A percentile compares a stretch with the other conserved stretches of the same genome.
These are phyloP conservation scores for Aleiodes alternator DNA, from an alignment of 2,888 invertebrate species.

Conservation along the genomic window DNA sequence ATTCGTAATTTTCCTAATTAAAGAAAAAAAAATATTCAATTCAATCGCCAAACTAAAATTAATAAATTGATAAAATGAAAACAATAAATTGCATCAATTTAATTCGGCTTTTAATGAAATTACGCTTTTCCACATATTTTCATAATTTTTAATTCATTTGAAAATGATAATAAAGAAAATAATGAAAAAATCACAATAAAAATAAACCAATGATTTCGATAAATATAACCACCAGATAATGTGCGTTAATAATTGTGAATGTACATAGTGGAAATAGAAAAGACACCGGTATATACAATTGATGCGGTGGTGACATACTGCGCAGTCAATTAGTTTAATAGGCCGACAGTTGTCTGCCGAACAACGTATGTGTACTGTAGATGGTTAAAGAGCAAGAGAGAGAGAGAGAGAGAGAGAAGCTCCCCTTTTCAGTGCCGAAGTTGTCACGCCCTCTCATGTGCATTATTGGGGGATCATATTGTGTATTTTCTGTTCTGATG, in stretches of 20 bases:
- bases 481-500: not conserved
- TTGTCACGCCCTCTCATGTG: slow-evolving; percentile 29
- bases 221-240: slow-evolving; percentile 32
- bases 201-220: not conserved
- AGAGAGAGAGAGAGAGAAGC: slow-evolving; percentile 22
- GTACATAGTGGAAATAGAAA: slow-evolving; percentile 9
- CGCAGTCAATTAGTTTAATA: slow-evolving; percentile 75
- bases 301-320: slow-evolving; percentile 68
- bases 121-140: too few species aligned
- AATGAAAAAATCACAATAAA: slow-evolving; percentile 1
- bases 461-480: slow-evolving; percentile 25
- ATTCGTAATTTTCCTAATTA: not conserved
- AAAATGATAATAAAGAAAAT: too few species aligned
- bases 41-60: not conserved
- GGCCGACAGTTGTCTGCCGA: slow-evolving; percentile 71
- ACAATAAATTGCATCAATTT: too few species aligned
- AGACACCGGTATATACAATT: slow-evolving; percentile 51
- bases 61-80: not conserved
- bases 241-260: slow-evolving; percentile 36
- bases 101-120: too few species aligned
- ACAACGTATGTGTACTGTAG: slow-evolving; percentile 45
- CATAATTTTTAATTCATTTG: too few species aligned
- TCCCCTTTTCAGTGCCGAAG: slow-evolving; percentile 7
- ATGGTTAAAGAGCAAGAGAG: slow-evolving; percentile 34
- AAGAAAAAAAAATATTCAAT: not conserved